Conservation (phyloP, 2,888 invertebrate species). For the Bombyx huttoni region DNA sequence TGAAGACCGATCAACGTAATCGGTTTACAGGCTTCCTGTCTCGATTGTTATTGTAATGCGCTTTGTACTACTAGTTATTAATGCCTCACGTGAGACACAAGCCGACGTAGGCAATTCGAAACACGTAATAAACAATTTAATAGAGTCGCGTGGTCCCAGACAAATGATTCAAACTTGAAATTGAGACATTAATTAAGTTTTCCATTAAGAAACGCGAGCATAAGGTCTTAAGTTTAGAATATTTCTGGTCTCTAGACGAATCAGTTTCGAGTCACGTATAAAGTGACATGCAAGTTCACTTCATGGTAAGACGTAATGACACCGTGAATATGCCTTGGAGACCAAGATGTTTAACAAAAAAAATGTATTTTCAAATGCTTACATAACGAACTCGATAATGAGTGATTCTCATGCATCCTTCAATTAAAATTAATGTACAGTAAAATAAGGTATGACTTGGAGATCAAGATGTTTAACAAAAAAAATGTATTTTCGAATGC, state of each 20-base stretch:
- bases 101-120: conserved; percentile 34
- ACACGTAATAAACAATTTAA: conserved; percentile 16
- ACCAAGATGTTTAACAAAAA: conserved; percentile 1
- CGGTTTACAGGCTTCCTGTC: conserved; percentile 62
- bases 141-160: conserved; percentile 35
- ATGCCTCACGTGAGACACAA: conserved; percentile 35
- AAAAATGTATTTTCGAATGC: neutral
- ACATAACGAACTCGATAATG: neutral
- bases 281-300: conserved; percentile 19
- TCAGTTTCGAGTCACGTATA: conserved; percentile 24
- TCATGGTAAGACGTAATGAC: conserved; percentile 10
- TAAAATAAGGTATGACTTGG: no score
- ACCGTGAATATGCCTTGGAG: conserved; percentile 6
- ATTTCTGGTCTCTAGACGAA: conserved; percentile 28
- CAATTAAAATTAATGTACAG: neutral
- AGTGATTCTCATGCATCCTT: neutral
- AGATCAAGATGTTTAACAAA: no score
- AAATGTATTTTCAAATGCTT: neutral
- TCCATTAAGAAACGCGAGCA: conserved; percentile 29
- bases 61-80: conserved; percentile 61
- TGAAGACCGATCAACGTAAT: conserved; percentile 61
- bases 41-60: conserved; percentile 57
- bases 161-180: conserved; percentile 32
- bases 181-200: conserved; percentile 44
- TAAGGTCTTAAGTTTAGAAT: conserved; percentile 29